Base-by-base conservation (phyloP, 2,113 vertebrate species). In the Labeo rohita region DNA sequence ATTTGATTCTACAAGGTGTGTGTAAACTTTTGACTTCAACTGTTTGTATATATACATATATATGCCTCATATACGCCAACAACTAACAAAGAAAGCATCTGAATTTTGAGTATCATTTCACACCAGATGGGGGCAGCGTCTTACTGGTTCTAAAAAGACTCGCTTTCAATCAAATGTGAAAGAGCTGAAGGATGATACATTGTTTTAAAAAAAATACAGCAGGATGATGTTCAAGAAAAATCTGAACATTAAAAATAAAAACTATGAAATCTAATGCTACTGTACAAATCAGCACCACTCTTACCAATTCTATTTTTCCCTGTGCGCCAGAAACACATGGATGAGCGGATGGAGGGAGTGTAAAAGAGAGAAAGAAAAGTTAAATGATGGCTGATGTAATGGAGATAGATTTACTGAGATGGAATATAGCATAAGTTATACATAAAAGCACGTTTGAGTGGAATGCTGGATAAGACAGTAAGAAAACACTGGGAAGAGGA, bases 281-380 rank as follows among this genome's bases (percentile, higher is more conserved):
- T 59, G 18, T 56, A 85, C 15, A 54, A 13, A 81, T 15, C 61
- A 56, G 34, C 84, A 45, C 56, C 52, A 28, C 49, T 79, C 85
- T 88, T 90, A 90, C 87, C 87, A 83, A 90, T 87, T 72, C 77
- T 90, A 88, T 90, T 90, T 80, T 80, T 90, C 45, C 87, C 89
- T 90, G 85, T 68, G 61, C 66, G 80, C 81, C 81, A 70, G 23
- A n/a, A 84, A 84, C 52, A 77, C 59, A 85, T 12, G 36, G 8
- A 47, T 68, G 59, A 68, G 52, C n/a, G 74, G 45, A 59, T 59
- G 39, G 23, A 52, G 28, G 83, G n/a, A 84, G 68, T 39, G 15
- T 76, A 65, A 61, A 72, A 43, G 61, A 84, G 82, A 59, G 39
- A 72, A 34, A 73, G 28, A 83, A 34, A 73, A 50, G 65, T 61